Evolutionary conservation across 2,797 vertebrate genomes (phyloP), one percentile per base, ranked within the genome.

Genomic region (Pipistrellus pipistrellus): DNA sequence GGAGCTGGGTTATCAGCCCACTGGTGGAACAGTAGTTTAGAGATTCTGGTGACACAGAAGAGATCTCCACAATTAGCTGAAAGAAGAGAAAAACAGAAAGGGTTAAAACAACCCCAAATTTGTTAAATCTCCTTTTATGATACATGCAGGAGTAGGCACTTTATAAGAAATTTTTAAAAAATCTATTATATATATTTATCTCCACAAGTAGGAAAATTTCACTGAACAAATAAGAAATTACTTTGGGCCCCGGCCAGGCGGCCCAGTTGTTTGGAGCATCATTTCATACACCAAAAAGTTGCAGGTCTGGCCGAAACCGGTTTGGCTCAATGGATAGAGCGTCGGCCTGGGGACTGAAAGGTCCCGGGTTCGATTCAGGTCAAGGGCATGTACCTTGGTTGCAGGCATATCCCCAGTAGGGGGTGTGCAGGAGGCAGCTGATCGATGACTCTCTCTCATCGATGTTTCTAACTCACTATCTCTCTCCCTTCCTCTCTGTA

Each of bases 11-110:
- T 71, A 99, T 96, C 17, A 99, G 96, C n/a, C 98, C 98, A 88
- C 99, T 99, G 96, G 97, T 98, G 51, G 98, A 98, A 71, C 99
- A 99, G 98, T 99, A 99, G 93, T 98, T 99, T 15, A 99, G 98
- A 7, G 99, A 99, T 88, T 99, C 98, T 41, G 98, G 98, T 53
- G 99, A 99, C 72, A 98, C 97, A 0, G 98, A 98, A 1, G 99
- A 98, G 62, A 99, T 98, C 94, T 99, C 99, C 89, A 99, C 98
- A 82, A 99, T 97, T 96, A 99, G 97, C 99, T 99, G 97, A 68
- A 90, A 96, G 30, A 89, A 95, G 14, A 96, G 86, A 73, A 90
- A 75, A 88, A 25, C 30, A 93, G 46, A 92, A 88, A 73, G 38
- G 38, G 46, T 96, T 38, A 96, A 81, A 92, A 76, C 20, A 90